These are phyloP conservation scores for Xenopus laevis DNA, from an alignment of 2,113 vertebrate genomes.

Conservation along the genomic window DNA sequence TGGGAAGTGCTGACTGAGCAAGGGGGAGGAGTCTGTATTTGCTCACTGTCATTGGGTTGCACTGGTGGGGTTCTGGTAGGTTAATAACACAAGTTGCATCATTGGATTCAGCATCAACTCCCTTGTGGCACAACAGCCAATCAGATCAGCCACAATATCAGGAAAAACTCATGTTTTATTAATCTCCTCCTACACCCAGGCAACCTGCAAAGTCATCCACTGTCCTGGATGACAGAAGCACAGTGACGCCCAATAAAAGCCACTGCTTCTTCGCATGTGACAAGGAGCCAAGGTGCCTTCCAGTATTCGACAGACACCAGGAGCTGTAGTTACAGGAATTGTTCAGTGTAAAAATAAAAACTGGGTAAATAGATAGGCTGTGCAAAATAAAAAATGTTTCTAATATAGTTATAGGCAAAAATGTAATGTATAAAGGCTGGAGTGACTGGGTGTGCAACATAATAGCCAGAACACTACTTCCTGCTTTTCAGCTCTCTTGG, in stretches of 20 bases:
- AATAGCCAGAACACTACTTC: too few species aligned
- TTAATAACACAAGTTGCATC: slow-evolving; percentile 67
- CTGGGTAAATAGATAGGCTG: too few species aligned
- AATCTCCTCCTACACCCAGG: slow-evolving; percentile 63
- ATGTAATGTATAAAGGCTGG: too few species aligned
- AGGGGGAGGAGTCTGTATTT: slow-evolving; percentile 50
- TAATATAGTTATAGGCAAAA: too few species aligned
- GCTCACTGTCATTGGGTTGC: slow-evolving; percentile 59
- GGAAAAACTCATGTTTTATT: slow-evolving; percentile 68
- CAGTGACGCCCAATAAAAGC: neutral
- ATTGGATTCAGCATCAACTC: slow-evolving; percentile 56
- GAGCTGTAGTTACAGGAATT: too few species aligned
- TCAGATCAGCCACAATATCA: slow-evolving; percentile 62
- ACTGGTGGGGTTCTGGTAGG: slow-evolving; percentile 54
- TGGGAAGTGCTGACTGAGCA: slow-evolving; percentile 26
- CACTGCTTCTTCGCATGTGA: neutral
- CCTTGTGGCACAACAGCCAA: slow-evolving; percentile 56
- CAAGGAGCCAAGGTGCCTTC: too few species aligned
- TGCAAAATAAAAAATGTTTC: too few species aligned
- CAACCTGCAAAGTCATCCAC: slow-evolving; percentile 38
- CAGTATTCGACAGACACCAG: too few species aligned
- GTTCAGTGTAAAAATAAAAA: too few species aligned
- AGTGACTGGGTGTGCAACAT: too few species aligned
- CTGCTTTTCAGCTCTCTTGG: too few species aligned
- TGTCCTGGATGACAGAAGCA: neutral